These are phyloP conservation scores for Hemicrepidius hirtus DNA, from an alignment of 2,888 invertebrate species.

Conservation along the genomic window DNA sequence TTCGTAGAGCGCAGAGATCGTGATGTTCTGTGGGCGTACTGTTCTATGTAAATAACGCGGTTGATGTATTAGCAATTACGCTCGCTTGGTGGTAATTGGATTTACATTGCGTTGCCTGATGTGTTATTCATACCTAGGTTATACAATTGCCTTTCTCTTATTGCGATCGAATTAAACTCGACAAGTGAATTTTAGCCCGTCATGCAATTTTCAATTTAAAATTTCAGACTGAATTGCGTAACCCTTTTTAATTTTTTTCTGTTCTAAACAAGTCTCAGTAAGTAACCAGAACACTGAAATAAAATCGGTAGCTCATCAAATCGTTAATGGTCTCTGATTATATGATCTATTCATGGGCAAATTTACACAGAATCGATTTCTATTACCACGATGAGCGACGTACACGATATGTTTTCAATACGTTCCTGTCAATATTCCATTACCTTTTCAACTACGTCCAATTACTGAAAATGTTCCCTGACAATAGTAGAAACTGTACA, in stretches of 20 bases:
- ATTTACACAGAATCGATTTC: slow-evolving; percentile 10
- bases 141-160: slow-evolving; percentile 40
- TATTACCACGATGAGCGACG: not conserved
- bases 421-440: slow-evolving; percentile 5
- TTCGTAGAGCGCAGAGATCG: slow-evolving; percentile 34
- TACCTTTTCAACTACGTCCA: slow-evolving; percentile 4
- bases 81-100: slow-evolving; percentile 53
- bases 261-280: too few species aligned
- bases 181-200: slow-evolving; percentile 18
- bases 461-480: too few species aligned
- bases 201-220: not conserved
- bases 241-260: too few species aligned
- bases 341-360: slow-evolving; percentile 7
- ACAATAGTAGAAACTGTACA: too few species aligned
- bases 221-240: too few species aligned
- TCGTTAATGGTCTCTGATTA: too few species aligned
- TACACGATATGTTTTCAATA: not conserved
- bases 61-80: slow-evolving; percentile 52
- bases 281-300: too few species aligned
- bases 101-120: slow-evolving; percentile 52
- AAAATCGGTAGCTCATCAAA: too few species aligned
- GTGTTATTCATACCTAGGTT: slow-evolving; percentile 52
- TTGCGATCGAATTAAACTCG: slow-evolving; percentile 30
- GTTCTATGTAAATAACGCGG: slow-evolving; percentile 52
- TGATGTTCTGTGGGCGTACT: slow-evolving; percentile 50